Percentiles rank a stretch among this genome's conserved stretches.
phyloP scores from a whole-genome alignment of 2,113 vertebrate genomes.

The Cyanocitta stelleri region DNA sequence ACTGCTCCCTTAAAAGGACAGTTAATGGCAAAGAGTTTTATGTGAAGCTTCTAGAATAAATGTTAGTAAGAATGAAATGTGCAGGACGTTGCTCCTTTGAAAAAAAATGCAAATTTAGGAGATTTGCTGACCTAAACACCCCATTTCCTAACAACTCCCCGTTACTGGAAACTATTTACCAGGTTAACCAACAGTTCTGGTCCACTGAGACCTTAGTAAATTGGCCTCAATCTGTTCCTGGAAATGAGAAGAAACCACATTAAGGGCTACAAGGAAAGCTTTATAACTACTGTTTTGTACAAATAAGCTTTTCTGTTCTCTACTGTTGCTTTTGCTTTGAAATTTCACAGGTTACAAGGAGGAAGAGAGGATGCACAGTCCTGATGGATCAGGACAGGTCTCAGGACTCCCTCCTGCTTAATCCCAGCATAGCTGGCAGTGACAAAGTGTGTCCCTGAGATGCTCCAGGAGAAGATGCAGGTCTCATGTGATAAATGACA shows the following conservation, averaged over 20 bases:
- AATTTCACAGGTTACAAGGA: not conserved
- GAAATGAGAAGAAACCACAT: not conserved
- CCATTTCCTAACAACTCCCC: not conserved
- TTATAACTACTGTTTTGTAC: not conserved
- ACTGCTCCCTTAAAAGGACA: not conserved
- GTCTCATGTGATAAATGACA: not conserved
- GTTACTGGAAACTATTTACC: not conserved
- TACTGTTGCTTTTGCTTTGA: not conserved
- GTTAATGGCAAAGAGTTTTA: not conserved
- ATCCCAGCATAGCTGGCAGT: accelerated
- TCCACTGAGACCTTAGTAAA: not conserved
- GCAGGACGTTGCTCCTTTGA: not conserved
- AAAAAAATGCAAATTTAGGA: not conserved
- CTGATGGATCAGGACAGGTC: not conserved
- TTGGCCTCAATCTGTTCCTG: not conserved
- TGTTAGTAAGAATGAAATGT: not conserved
- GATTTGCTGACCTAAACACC: not conserved
- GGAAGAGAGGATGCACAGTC: not conserved
- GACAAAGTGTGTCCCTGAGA: not conserved
- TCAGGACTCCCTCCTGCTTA: not conserved
- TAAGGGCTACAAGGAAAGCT: not conserved
- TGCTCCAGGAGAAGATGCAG: not conserved
- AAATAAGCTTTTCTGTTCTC: not conserved
- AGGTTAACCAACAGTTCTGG: not conserved
- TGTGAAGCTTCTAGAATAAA: not conserved